Conservation (phyloP, 1,140 invertebrate genomes). For the Drosophila malerkotliana region DNA sequence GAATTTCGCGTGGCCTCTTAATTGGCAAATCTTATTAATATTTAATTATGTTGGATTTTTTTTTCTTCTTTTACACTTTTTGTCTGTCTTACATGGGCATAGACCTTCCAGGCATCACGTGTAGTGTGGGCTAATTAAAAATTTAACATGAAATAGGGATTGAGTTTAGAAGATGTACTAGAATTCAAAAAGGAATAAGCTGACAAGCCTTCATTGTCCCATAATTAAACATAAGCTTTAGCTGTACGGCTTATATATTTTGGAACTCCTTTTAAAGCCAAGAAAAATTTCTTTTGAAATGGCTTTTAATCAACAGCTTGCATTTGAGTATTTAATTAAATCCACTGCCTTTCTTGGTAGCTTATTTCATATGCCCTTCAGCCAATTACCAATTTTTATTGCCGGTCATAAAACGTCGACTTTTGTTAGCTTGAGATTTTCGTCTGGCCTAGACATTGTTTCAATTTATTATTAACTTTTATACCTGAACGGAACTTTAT, state of each 20-base stretch:
- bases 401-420: constrained; percentile 60
- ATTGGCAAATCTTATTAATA: constrained; percentile 77
- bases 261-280: background rate
- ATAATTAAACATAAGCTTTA: no score
- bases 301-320: constrained; percentile 39
- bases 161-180: background rate
- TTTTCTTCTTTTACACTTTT: constrained; percentile 11
- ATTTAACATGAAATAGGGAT: background rate
- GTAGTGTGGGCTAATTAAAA: constrained; percentile 30
- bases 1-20: constrained; percentile 41
- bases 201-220: no score
- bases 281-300: background rate
- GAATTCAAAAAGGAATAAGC: background rate
- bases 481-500: constrained; percentile 66
- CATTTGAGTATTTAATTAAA: constrained; percentile 68
- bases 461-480: constrained; percentile 81
- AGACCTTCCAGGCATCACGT: constrained; percentile 6
- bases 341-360: constrained; percentile 37
- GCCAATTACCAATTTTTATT: constrained; percentile 74
- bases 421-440: constrained; percentile 48
- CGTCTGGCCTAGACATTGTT: constrained; percentile 52
- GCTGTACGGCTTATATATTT: background rate
- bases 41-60: constrained; percentile 61
- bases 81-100: constrained; percentile 5
- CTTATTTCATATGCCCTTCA: constrained; percentile 59